These are phyloP conservation scores for Dasyprocta punctata DNA, from an alignment of 2,113 vertebrate genomes.

Conservation along the genomic window DNA sequence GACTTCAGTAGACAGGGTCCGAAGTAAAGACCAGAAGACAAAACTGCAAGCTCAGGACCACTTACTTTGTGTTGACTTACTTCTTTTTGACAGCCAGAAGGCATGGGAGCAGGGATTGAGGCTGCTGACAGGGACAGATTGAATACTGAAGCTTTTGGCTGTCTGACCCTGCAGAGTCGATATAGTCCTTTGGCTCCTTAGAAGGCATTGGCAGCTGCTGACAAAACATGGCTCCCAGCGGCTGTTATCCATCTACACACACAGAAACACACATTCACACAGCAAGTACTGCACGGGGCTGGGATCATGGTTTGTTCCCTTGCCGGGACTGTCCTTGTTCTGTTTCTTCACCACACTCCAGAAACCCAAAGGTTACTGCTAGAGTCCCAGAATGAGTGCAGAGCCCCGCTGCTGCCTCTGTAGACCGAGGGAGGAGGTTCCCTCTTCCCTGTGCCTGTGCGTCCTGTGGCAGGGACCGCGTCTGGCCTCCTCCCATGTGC, in stretches of 20 bases:
- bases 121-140: constrained; percentile 17
- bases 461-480: background rate
- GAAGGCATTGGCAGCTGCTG: constrained; percentile 73
- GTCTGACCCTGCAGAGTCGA: background rate
- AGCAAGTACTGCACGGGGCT: background rate
- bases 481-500: too few relatives aligned
- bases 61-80: background rate
- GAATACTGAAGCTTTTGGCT: background rate
- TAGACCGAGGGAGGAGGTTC: background rate
- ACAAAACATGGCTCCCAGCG: constrained; percentile 69
- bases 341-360: background rate
- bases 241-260: background rate
- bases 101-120: background rate
- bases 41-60: background rate
- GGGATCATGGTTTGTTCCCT: constrained; percentile 69
- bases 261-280: background rate
- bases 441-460: too few relatives aligned
- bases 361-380: background rate
- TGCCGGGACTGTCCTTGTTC: constrained; percentile 75
- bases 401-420: background rate
- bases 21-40: background rate
- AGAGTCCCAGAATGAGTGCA: background rate
- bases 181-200: background rate
- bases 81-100: constrained; percentile 9
- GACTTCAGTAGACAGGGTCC: background rate